Conservation (phyloP, 2,888 invertebrate genomes). For the Allacma fusca region DNA sequence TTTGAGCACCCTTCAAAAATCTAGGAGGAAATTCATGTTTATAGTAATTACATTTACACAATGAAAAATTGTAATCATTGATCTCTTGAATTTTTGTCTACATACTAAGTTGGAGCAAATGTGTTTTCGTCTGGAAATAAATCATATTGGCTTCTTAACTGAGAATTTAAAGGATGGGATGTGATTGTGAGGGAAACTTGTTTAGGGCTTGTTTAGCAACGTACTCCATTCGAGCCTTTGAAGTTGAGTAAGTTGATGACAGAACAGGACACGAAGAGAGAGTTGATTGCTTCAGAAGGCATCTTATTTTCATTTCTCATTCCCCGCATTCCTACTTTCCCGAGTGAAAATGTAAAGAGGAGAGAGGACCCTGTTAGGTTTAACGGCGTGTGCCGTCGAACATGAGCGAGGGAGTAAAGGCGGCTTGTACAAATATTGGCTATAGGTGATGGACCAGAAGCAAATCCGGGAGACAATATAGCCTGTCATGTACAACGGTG, state of each 20-base stretch:
- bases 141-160: no score
- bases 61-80: no score
- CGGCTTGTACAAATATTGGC: constrained; percentile 48
- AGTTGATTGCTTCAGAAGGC: constrained; percentile 38
- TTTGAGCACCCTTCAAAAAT: no score
- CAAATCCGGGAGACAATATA: constrained; percentile 34
- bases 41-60: no score
- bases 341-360: not conserved
- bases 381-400: not conserved
- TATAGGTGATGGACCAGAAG: constrained; percentile 42
- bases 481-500: constrained; percentile 11
- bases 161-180: no score
- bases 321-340: constrained; percentile 20
- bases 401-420: not conserved
- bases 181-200: no score
- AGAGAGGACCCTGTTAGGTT: not conserved
- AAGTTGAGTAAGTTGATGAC: constrained; percentile 9
- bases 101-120: no score
- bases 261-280: not conserved
- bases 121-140: no score
- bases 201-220: not conserved
- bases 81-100: no score
- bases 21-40: no score
- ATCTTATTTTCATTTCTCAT: constrained; percentile 44
- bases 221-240: not conserved